Conservation (phyloP, 2,888 invertebrate genomes). For the Drosophila gaucha region DNA sequence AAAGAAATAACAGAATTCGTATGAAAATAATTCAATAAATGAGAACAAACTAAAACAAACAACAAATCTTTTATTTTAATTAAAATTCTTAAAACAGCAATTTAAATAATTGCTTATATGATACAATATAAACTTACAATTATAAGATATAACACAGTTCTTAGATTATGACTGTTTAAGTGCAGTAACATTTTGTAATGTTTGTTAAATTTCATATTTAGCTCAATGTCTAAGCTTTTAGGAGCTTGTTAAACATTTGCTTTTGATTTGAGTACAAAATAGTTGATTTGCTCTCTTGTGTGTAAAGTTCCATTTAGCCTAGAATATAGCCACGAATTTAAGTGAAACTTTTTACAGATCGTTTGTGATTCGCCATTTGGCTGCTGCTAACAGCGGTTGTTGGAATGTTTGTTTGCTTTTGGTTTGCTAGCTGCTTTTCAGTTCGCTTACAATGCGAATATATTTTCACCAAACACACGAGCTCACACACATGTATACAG, state of each 20-base stretch:
- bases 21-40: too few relatives aligned
- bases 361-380: slow-evolving; percentile 11
- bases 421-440: slow-evolving; percentile 41
- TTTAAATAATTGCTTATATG: too few relatives aligned
- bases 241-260: slow-evolving; percentile 4
- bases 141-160: too few relatives aligned
- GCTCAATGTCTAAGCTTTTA: not conserved
- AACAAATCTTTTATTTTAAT: too few relatives aligned
- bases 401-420: slow-evolving; percentile 45
- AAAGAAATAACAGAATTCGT: too few relatives aligned
- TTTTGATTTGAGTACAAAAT: not conserved
- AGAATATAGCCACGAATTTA: not conserved
- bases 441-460: slow-evolving; percentile 57
- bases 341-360: slow-evolving; percentile 12
- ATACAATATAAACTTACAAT: too few relatives aligned
- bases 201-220: not conserved
- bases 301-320: not conserved
- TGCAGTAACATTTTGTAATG: too few relatives aligned
- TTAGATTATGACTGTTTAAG: too few relatives aligned
- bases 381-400: slow-evolving; percentile 13
- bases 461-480: slow-evolving; percentile 46
- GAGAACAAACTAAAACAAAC: too few relatives aligned
- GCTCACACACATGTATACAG: slow-evolving; percentile 3
- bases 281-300: not conserved
- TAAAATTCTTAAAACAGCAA: too few relatives aligned